Evolutionary conservation across 2,888 invertebrate genomes (phyloP), one percentile per base, ranked within the genome.

Genomic region (Leucophenga montana): DNA sequence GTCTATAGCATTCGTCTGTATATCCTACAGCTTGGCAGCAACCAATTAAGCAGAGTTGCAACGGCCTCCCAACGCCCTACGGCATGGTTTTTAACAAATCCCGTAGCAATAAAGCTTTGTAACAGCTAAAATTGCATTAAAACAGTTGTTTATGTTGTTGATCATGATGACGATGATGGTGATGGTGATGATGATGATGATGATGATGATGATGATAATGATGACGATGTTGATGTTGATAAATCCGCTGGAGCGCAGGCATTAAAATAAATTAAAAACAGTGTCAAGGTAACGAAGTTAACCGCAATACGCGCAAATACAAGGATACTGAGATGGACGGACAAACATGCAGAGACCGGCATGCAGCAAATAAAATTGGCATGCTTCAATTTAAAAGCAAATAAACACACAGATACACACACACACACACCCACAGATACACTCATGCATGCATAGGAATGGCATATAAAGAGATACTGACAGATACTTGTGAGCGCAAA

Each of bases 31-130:
- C 18, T n/a, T 48, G 9, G 39, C 31, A 54, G 54, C 50, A 66
- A 64, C 68, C 79, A 79, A 79, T 78, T 76, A 79, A 73, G 74
- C 70, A 74, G 56, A 69, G 72, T 73, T 79, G 48, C 59, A 16
- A 50, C 31, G 13, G 31, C 69, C 18, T 14, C 39, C 61, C 14
- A 13, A 39, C 39, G 9, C 39, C 39, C 5, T 39, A 39, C 39
- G 57, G 39, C 8, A 5, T 39, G 8, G 8, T 39, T 39, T 39
- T 3, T 39, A 39, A 39, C 39, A 39, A 39, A 39, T 39, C 39
- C 57, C 8, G 22, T 11, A 57, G 13, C 57, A 57, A 57, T 31
- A 57, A 57, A 22, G 11, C 57, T 22, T 31, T 16, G 53, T 66
- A 31, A 31, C 53, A 16, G 67, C 54, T 61, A 70, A 66, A 75